Evolutionary conservation across 2,797 vertebrate genomes (phyloP), one percentile per base, ranked within the genome.

Genomic region (Garrulus glandarius): DNA sequence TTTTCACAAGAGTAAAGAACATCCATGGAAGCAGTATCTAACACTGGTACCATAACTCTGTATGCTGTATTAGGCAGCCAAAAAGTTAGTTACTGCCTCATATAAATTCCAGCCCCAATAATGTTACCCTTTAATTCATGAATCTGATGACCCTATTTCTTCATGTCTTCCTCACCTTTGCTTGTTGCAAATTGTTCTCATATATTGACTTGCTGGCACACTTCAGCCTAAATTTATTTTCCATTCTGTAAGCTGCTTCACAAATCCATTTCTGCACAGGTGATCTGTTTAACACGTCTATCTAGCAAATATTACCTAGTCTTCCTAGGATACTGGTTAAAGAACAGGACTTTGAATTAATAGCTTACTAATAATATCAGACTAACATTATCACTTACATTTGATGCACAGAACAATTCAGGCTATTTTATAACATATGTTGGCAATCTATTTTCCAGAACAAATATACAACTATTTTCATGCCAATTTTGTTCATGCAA

Each of bases 181-280:
- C 82, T 94, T 55, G 76, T 59, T 87, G 85, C 87, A 90, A 90
- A 94, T 88, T 87, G 44, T 84, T 95, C 69, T 94, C 50, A 53
- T 79, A 95, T 68, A 96, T 27, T 89, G 85, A 84, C 63, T 87
- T 86, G 63, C 78, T 92, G 89, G 92, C 86, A 93, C 29, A 70
- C 56, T 82, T 88, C 60, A 82, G 86, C 68, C 87, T 63, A 74
- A 95, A 95, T 94, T 95, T 95, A 94, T 92, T 95, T 97, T 97
- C 88, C 87, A 96, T 92, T 89, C 77, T 1, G 69, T 94, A 93
- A 90, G 57, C 83, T 93, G 92, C 64, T 90, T 96, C 74, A 83
- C 90, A 94, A 96, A 82, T 39, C 49, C 61, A 26, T 29, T 92
- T 80, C 84, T 89, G 71, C n/a, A 94, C 70, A 88, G 72, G 94